Conservation (phyloP, 2,888 invertebrate genomes). For the Octodonta nipae region DNA sequence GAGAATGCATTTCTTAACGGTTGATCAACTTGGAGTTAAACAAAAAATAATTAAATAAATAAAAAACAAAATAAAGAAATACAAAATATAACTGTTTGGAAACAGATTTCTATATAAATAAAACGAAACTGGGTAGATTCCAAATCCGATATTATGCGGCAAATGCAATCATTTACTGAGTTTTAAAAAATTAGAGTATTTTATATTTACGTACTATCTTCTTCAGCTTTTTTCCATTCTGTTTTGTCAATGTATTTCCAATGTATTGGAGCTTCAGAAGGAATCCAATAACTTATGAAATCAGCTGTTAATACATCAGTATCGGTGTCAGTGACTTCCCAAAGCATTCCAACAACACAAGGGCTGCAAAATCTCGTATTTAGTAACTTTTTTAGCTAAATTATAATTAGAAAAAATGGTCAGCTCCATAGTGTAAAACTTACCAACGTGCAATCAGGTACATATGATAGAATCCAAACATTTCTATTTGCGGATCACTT, state of each 20-base stretch:
- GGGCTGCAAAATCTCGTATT: slow-evolving; percentile 29
- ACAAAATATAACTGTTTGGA: too few species aligned
- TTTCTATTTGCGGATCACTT: slow-evolving; percentile 36
- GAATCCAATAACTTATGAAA: slow-evolving; percentile 39
- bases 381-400: neutral
- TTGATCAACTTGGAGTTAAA: too few species aligned
- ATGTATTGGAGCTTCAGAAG: slow-evolving; percentile 28
- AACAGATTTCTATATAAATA: too few species aligned
- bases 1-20: too few species aligned
- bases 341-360: slow-evolving; percentile 40
- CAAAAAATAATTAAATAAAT: too few species aligned
- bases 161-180: too few species aligned
- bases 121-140: too few species aligned
- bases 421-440: too few species aligned
- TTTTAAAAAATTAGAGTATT: slow-evolving; percentile 3
- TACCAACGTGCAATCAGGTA: slow-evolving; percentile 36
- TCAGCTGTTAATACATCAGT: slow-evolving; percentile 38
- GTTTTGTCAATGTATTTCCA: slow-evolving; percentile 37
- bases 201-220: slow-evolving; percentile 8
- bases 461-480: slow-evolving; percentile 36
- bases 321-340: slow-evolving; percentile 39
- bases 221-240: slow-evolving; percentile 32
- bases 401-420: slow-evolving; percentile 2
- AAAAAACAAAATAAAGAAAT: too few species aligned
- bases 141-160: too few species aligned